Base-by-base conservation (phyloP, 2,888 invertebrate genomes). In the Nephrotoma guestfalica region DNA sequence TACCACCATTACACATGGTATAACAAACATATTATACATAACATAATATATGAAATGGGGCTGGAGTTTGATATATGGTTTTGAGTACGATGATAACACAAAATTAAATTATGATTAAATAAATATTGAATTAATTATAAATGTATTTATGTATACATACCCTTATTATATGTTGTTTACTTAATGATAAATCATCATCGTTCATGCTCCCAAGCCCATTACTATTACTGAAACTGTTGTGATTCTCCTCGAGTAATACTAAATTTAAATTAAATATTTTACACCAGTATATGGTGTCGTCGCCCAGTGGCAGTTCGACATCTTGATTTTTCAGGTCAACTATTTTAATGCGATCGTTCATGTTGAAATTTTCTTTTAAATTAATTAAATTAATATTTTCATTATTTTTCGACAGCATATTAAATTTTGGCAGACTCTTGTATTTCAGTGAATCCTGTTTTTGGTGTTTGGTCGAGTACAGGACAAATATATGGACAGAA, bases 281-380 rank as follows among this genome's bases (percentile, higher is more conserved):
- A 89, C 94, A 94, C 93, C 93, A 94, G 88, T 94, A 93, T 86
- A 94, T 89, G 41, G 93, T 93, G 88, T 93, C 93, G 86, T 93
- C 92, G 40, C 92, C 92, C 87, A 91, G 91, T 13, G 93, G 93
- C 84, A 94, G 90, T 88, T 91, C 91, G 13, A 87, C 87, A 87
- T 87, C 87, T 86, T 87, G 86, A 87, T 87, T 88, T 11, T 83
- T 86, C 13, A 47, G n/a, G 83, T 86, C 85, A 83, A 86, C 43
- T 18, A 71, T 71, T 45, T 87, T 86, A 15, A 86, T 84, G 9
- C 30, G 47, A 43, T 86, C 47, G 43, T 86, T 86, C 30, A 43
- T 86, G 6, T 84, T 42, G 41, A 84, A 41, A 84, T 41, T 84
- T 84, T 84, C 84, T 41, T 84, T 41, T 84, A 84, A 84, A 41